A percentile compares a stretch with the other conserved stretches of the same genome.
Conservation (phyloP, 64 coral and sea anemone species). For the Platygyra sinensis region DNA sequence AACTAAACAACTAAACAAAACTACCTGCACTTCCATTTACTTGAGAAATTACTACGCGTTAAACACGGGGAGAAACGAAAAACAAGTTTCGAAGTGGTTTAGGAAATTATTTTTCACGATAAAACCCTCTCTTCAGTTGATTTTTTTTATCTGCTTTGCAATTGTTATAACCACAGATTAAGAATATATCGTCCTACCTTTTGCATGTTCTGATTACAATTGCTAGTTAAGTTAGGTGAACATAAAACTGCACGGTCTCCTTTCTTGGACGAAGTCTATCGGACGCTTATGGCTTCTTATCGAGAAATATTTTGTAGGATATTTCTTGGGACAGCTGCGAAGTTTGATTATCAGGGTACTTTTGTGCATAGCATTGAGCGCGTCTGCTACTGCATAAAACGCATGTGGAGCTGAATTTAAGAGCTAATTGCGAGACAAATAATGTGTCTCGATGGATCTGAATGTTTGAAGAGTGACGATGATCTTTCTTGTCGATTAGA, state of each 20-base stretch:
- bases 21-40: no score
- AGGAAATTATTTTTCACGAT: no score
- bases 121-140: no score
- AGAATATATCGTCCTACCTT: no score
- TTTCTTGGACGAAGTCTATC: slow-evolving; percentile 82
- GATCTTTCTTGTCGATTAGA: no score
- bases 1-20: no score
- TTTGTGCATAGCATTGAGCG: slow-evolving; percentile 69
- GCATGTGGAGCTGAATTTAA: neutral
- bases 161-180: no score
- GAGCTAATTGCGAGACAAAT: neutral
- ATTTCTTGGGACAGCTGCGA: slow-evolving; percentile 72
- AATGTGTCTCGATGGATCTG: neutral
- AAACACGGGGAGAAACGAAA: no score
- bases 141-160: no score
- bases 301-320: slow-evolving; percentile 65
- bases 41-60: no score
- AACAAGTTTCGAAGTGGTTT: no score
- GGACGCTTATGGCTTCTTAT: slow-evolving; percentile 44
- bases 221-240: neutral
- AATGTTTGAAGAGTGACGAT: neutral
- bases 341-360: slow-evolving; percentile 72
- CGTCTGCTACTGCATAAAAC: slow-evolving; percentile 64
- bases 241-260: slow-evolving; percentile 50
- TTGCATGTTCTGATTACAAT: no score